Base-by-base conservation (phyloP, 2,888 invertebrate genomes). In the Chrysolina americana region DNA sequence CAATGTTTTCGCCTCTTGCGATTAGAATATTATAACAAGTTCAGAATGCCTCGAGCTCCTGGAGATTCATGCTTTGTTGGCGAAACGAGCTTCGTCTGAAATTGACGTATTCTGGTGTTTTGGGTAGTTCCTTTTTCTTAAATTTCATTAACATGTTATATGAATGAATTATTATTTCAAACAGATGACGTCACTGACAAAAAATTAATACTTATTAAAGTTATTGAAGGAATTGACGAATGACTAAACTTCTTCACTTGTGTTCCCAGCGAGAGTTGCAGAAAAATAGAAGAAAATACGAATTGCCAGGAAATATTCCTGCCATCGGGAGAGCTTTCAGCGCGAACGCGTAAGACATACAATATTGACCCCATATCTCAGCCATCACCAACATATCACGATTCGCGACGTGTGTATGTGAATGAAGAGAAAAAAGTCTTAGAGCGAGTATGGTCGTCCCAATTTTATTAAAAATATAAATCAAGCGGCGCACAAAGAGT, bases 401-500 rank as follows among this genome's bases (percentile, higher is more conserved):
- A 44, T 56, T 76, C 65, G 68, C 71, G 72, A 41, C 70, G 70
- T 59, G 59, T 59, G 76, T 75, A 76, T 75, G 74, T 74, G 76
- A 76, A 78, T 77, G 78, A 78, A 76, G 75, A 77, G 74, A 70
- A 76, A 74, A 76, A 77, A 76, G 76, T 76, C 79, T 77, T 74
- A 66, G 75, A 77, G 78, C 75, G 65, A 69, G 44, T 56, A 64
- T 71, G 79, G 75, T 77, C 79, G 79, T 77, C 79, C 80, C 76
- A 80, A 80, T 80, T 80, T 80, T 80, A 80, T 80, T 80, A 80
- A 80, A 91, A 91, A 89, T 91, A 91, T 89, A 90, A 90, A 91
- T 90, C 87, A 90, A 89, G 86, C 41, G 89, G 89, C 89, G 91
- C 91, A 92, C 89, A 90, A 89, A 89, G 89, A 90, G 89, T 87